Evolutionary conservation across 2,113 vertebrate genomes (phyloP).

Genomic region (Psilopsiagon aurifrons): DNA sequence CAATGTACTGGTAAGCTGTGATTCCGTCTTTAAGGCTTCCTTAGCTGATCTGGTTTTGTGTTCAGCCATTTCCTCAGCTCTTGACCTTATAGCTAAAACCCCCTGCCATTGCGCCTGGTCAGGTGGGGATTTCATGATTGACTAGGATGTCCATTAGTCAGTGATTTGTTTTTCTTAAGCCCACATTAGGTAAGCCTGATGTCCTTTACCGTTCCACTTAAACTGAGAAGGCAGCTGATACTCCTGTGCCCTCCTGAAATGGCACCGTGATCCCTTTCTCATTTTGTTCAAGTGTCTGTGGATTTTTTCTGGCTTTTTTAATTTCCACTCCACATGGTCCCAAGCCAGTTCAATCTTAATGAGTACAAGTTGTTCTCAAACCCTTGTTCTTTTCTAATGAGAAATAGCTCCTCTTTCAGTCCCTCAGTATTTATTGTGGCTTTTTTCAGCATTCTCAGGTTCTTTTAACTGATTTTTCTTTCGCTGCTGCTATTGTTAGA

Average conservation of each 20-base stretch:
- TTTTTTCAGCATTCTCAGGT: slow-evolving; percentile 56
- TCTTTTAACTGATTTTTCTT: slow-evolving; percentile 47
- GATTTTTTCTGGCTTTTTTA: slow-evolving; percentile 25
- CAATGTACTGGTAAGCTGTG: not conserved
- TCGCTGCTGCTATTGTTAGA: slow-evolving; percentile 20
- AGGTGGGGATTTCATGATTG: not conserved
- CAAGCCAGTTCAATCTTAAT: slow-evolving; percentile 27
- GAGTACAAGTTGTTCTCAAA: slow-evolving; percentile 44
- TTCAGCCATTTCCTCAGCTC: not conserved
- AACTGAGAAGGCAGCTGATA: not conserved
- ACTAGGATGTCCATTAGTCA: not conserved
- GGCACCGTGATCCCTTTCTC: not conserved
- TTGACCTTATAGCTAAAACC: not conserved
- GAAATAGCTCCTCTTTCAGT: slow-evolving; percentile 44
- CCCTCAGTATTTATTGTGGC: slow-evolving; percentile 36
- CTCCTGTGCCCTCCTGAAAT: not conserved
- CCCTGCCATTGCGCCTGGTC: not conserved
- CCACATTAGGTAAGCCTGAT: not conserved
- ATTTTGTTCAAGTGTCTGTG: slow-evolving; percentile 24
- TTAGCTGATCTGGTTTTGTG: not conserved
- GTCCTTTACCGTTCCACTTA: not conserved
- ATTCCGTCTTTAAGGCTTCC: not conserved
- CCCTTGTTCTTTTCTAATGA: slow-evolving; percentile 27
- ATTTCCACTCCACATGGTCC: not conserved
- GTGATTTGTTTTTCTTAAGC: not conserved